phyloP scores from a whole-genome alignment of 2,888 invertebrate species.

The Athetis lepigone region DNA sequence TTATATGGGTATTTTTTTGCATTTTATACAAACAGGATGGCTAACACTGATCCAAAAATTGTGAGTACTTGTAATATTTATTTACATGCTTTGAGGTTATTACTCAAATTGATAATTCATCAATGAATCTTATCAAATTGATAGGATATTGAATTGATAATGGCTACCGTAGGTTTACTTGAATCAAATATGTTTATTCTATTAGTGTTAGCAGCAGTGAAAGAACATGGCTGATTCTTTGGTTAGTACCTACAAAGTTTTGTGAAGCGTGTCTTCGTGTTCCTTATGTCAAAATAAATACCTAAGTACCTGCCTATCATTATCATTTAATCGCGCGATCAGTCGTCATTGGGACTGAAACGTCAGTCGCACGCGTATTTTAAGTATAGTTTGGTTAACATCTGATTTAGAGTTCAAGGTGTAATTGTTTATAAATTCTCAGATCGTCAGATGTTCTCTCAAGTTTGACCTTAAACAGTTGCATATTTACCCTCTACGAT shows the following conservation, averaged over 20 bases:
- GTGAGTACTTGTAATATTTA: conserved; percentile 67
- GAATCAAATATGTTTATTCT: conserved; percentile 30
- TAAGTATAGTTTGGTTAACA: background rate
- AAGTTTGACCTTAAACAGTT: conserved; percentile 43
- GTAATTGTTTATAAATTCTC: conserved; percentile 3
- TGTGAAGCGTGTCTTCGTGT: conserved; percentile 24
- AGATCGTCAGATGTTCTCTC: conserved; percentile 4
- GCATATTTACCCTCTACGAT: conserved; percentile 42
- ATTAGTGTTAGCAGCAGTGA: conserved; percentile 29
- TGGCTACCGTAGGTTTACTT: conserved; percentile 15
- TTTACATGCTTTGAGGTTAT: conserved; percentile 58
- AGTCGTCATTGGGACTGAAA: background rate
- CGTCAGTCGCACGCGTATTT: background rate
- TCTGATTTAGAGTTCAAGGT: conserved; percentile 44
- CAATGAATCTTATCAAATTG: conserved; percentile 55
- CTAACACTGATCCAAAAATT: conserved; percentile 67
- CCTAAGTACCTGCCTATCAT: too few relatives aligned
- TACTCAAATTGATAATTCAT: conserved; percentile 22
- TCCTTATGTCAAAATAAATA: conserved; percentile 22
- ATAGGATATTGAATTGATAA: conserved; percentile 54
- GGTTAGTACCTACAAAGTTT: conserved; percentile 67
- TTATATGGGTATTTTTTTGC: background rate
- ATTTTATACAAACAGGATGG: conserved; percentile 59
- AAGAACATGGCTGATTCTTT: conserved; percentile 69
- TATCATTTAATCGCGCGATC: conserved; percentile 14